Conservation (phyloP, 2,797 vertebrate species). For the Etheostoma perlongum region DNA sequence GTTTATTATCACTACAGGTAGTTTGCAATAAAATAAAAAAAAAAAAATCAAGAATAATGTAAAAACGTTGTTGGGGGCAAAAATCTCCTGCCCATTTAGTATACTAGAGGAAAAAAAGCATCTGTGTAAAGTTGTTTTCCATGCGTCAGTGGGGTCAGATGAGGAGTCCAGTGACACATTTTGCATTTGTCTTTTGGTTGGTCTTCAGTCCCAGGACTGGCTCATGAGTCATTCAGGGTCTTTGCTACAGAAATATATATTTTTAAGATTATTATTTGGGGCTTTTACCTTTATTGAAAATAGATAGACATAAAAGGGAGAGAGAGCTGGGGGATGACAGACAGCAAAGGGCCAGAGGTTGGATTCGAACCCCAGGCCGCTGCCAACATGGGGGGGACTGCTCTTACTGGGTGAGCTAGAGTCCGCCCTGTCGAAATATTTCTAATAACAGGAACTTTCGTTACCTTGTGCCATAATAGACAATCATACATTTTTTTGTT, state of each 20-base stretch:
- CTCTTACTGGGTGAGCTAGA: too few species aligned
- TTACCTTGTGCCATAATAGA: slow-evolving; percentile 13
- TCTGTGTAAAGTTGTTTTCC: background rate
- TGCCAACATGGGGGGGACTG: too few species aligned
- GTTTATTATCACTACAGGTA: background rate
- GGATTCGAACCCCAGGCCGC: too few species aligned
- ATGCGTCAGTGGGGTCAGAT: background rate
- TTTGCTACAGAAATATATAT: slow-evolving; percentile 14
- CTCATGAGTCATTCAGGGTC: slow-evolving; percentile 18
- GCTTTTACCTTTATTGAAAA: too few species aligned
- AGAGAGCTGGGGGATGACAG: too few species aligned
- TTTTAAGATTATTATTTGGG: too few species aligned
- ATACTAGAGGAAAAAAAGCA: background rate
- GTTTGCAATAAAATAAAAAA: background rate
- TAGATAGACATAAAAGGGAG: too few species aligned
- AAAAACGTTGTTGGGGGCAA: background rate
- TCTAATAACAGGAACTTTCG: slow-evolving; percentile 27
- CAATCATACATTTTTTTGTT: slow-evolving; percentile 25
- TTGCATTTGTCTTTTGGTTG: background rate
- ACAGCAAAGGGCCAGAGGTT: too few species aligned
- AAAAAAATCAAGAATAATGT: background rate
- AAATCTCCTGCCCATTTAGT: background rate
- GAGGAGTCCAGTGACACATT: background rate
- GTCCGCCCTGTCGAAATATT: background rate
- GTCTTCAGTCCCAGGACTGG: slow-evolving; percentile 15